phyloP scores from a whole-genome alignment of 1,140 invertebrate genomes.

The Nomia melanderi region DNA sequence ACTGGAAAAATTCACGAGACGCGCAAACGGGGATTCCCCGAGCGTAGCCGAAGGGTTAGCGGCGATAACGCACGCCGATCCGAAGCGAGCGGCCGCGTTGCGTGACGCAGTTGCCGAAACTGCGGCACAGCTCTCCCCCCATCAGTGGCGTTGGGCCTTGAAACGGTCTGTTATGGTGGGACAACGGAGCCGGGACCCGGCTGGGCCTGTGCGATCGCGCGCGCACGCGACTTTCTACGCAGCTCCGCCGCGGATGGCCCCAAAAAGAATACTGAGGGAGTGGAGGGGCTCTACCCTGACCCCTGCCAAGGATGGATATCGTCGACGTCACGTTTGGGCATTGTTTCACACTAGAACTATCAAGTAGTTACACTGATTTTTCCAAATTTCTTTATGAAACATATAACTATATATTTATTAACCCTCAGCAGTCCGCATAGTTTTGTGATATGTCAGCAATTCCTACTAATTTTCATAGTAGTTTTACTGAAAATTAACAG shows the following conservation, averaged over 20 bases:
- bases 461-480: too few species aligned
- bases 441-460: too few species aligned
- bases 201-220: too few species aligned
- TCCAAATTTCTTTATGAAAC: too few species aligned
- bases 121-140: slow-evolving; percentile 58
- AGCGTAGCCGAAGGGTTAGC: too few species aligned
- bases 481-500: too few species aligned
- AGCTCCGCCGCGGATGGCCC: slow-evolving; percentile 52
- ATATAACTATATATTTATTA: too few species aligned
- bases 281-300: slow-evolving; percentile 17
- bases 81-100: slow-evolving; percentile 51
- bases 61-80: slow-evolving; percentile 1
- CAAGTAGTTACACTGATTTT: too few species aligned
- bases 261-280: slow-evolving; percentile 52
- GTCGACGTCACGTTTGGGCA: too few species aligned
- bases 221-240: slow-evolving; percentile 73
- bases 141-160: slow-evolving; percentile 55
- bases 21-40: neutral
- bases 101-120: slow-evolving; percentile 75
- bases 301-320: neutral
- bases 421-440: too few species aligned
- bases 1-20: too few species aligned
- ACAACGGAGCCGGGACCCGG: slow-evolving; percentile 13
- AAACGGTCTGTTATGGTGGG: slow-evolving; percentile 48
- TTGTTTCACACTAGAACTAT: too few species aligned